Evolutionary conservation across 2,113 vertebrate species (phyloP), one percentile per base, ranked within the genome.

Genomic region (Crotalus horridus): DNA sequence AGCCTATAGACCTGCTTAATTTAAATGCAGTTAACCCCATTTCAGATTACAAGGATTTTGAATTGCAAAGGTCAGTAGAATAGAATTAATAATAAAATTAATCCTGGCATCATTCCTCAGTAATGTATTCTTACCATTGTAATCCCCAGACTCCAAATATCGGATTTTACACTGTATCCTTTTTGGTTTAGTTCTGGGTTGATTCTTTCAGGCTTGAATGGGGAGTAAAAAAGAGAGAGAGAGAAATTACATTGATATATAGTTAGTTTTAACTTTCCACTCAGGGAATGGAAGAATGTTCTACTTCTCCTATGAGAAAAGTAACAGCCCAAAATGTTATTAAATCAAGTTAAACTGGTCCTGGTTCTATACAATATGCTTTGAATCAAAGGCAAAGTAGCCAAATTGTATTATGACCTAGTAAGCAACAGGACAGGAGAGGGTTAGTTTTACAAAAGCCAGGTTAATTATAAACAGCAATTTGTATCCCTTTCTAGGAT

Each of bases 141-240:
- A 97, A 99, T 99, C 33, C 99, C 99, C 97, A 99, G 97, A 97
- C 99, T 99, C 99, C 99, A 99, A 97, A 99, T 99, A 97, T 99
- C 99, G 0, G 99, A 99, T 95, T 99, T 99, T 95, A 99, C 99
- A 6, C 98, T 99, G 98, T 99, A 99, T 6, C 99, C 99, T 94
- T 99, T 99, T 98, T 99, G 99, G 97, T 99, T 99, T 81, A 99
- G 98, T 97, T 99, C 99, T 0, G 99, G 99, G 97, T 99, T 99
- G 97, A 99, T 99, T 96, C 99, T 98, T 98, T 99, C 99, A 10
- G 99, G 99, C 99, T 99, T 97, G n/a, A 61, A 10, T 23, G 20
- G n/a, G 24, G 6, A 89, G n/a, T 21, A 56, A 54, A 39, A 59
- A 21, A 39, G 0, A 89, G 3, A 91, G 96, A 97, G 91, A 89